Percentiles rank a stretch among this genome's conserved stretches.
Evolutionary conservation across 2,888 invertebrate species (phyloP).

Genomic region (Synanthedon myopaeformis): DNA sequence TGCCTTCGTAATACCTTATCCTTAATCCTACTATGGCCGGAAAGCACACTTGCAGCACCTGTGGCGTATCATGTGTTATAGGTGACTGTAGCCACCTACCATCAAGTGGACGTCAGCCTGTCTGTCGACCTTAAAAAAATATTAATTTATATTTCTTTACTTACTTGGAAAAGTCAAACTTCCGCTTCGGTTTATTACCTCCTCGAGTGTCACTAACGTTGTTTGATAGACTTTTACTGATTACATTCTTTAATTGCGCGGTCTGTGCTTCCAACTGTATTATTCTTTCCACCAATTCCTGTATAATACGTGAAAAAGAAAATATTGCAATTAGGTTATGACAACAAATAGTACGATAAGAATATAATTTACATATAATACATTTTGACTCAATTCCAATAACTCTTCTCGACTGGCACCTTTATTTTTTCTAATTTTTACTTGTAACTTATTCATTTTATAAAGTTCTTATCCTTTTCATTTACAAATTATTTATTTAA

Average conservation of each 20-base stretch:
- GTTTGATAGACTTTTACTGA: constrained; percentile 61
- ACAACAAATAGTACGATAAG: background rate
- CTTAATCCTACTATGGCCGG: too few relatives aligned
- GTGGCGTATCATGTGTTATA: too few relatives aligned
- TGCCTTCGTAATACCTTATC: too few relatives aligned
- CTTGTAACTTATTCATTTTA: constrained; percentile 26
- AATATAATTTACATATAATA: constrained; percentile 12
- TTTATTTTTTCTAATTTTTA: constrained; percentile 29
- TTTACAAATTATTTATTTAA: background rate
- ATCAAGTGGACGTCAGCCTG: too few relatives aligned
- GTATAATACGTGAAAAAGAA: constrained; percentile 14
- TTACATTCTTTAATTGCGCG: constrained; percentile 78
- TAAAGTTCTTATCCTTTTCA: background rate
- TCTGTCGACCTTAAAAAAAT: too few relatives aligned
- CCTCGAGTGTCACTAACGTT: constrained; percentile 5
- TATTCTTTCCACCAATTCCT: constrained; percentile 81
- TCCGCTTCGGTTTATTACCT: constrained; percentile 27
- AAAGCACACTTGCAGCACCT: too few relatives aligned
- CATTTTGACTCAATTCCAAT: constrained; percentile 37
- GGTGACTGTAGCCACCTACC: too few relatives aligned
- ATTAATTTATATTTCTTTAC: constrained; percentile 8
- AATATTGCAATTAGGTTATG: constrained; percentile 14
- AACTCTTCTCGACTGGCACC: constrained; percentile 28
- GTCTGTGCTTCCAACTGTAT: constrained; percentile 83
- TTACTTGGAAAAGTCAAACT: constrained; percentile 75